Conservation (phyloP, 2,888 invertebrate species). For the Drosophila kuntzei region DNA sequence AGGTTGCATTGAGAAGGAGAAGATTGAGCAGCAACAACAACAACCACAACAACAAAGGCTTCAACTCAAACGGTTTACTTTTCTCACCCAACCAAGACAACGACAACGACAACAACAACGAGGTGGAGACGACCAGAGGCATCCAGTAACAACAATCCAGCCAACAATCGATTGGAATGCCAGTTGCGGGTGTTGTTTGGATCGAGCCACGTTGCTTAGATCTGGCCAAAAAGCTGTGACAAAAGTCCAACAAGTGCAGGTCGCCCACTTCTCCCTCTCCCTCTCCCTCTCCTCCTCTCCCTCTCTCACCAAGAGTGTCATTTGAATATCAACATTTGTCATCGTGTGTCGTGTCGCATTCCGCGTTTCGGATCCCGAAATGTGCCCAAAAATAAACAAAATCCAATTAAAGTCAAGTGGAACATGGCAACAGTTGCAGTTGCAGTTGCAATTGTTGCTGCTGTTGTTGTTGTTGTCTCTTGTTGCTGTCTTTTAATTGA, state of each 20-base stretch:
- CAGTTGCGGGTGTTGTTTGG: conserved; percentile 68
- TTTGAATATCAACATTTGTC: conserved; percentile 82
- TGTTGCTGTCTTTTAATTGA: conserved; percentile 69
- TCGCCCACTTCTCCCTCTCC: conserved; percentile 16
- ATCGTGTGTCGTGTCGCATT: conserved; percentile 80
- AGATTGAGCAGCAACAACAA: conserved; percentile 33
- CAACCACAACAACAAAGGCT: conserved; percentile 12
- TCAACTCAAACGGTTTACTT: conserved; percentile 64
- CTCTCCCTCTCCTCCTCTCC: not conserved
- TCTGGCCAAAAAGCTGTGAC: conserved; percentile 52
- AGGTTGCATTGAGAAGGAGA: conserved; percentile 51
- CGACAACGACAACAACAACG: conserved; percentile 8
- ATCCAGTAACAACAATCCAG: conserved; percentile 64
- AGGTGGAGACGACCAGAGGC: conserved; percentile 46
- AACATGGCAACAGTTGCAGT: conserved; percentile 38
- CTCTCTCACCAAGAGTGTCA: conserved; percentile 62
- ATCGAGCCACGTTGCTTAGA: conserved; percentile 10
- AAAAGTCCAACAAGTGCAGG: conserved; percentile 56
- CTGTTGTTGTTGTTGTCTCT: conserved; percentile 9
- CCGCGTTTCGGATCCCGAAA: conserved; percentile 64
- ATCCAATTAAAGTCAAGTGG: conserved; percentile 74
- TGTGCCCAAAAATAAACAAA: conserved; percentile 78
- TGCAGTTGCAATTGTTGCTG: conserved; percentile 33
- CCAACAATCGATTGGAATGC: conserved; percentile 76
- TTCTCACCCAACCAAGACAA: conserved; percentile 62